Conservation (phyloP, 2,888 invertebrate species). For the Sminthurides aquaticus region DNA sequence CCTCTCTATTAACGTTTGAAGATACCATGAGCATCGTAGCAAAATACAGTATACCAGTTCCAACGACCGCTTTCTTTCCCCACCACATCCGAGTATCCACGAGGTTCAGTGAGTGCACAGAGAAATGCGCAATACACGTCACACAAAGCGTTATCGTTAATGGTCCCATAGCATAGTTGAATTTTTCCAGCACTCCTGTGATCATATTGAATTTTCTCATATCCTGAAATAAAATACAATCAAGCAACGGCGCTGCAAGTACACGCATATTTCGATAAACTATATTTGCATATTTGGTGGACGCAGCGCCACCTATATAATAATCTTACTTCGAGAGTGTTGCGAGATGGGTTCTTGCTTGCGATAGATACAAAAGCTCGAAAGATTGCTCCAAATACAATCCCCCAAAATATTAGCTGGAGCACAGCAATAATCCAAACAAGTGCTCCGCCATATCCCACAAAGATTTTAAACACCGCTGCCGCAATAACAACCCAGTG, state of each 20-base stretch:
- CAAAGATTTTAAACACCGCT: not conserved
- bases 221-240: constrained; percentile 10
- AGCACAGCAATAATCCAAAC: not conserved
- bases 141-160: not conserved
- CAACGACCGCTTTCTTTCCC: not conserved
- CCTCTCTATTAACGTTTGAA: constrained; percentile 9
- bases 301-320: not conserved
- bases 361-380: not conserved
- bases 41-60: not conserved
- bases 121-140: constrained; percentile 6
- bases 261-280: too few relatives aligned
- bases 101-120: not conserved
- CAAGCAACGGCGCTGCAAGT: too few relatives aligned
- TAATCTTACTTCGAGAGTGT: not conserved
- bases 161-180: constrained; percentile 9
- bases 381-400: not conserved
- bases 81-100: not conserved
- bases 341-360: not conserved
- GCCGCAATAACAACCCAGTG: not conserved
- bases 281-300: not conserved
- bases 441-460: not conserved
- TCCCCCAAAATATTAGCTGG: not conserved
- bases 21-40: constrained; percentile 1
- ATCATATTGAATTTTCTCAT: constrained; percentile 10
- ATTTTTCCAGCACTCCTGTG: constrained; percentile 8